Evolutionary conservation across 2,113 vertebrate genomes (phyloP).

Genomic region (Elephantulus edwardii): DNA sequence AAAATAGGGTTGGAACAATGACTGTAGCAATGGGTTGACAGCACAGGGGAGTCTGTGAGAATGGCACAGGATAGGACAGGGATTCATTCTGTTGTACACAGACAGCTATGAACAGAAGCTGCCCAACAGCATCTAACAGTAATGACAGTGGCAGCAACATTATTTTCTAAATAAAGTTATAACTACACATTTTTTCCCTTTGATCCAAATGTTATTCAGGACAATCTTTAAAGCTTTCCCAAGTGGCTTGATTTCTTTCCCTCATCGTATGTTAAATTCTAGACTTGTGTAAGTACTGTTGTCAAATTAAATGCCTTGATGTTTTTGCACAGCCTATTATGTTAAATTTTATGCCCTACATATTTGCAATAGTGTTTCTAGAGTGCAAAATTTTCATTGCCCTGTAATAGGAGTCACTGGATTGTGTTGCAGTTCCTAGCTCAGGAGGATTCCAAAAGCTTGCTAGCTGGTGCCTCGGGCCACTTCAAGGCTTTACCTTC

Average conservation of each 20-base stretch:
- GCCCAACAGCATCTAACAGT: too few relatives aligned
- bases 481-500: background rate
- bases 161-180: conserved; percentile 30
- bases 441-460: background rate
- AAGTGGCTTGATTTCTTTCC: background rate
- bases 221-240: background rate
- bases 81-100: too few relatives aligned
- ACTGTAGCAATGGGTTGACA: too few relatives aligned
- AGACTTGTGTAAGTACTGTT: background rate
- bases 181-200: background rate
- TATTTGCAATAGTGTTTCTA: background rate
- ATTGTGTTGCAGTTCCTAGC: background rate
- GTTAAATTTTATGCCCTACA: background rate
- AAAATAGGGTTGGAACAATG: too few relatives aligned
- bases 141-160: too few relatives aligned
- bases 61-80: too few relatives aligned
- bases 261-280: background rate
- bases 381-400: background rate
- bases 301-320: background rate
- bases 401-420: fast-evolving
- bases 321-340: background rate
- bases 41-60: too few relatives aligned
- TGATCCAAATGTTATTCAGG: background rate
- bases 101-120: too few relatives aligned
- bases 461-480: background rate